Evolutionary conservation across 2,888 invertebrate genomes (phyloP).

Genomic region (Eurytoma adleriae): DNA sequence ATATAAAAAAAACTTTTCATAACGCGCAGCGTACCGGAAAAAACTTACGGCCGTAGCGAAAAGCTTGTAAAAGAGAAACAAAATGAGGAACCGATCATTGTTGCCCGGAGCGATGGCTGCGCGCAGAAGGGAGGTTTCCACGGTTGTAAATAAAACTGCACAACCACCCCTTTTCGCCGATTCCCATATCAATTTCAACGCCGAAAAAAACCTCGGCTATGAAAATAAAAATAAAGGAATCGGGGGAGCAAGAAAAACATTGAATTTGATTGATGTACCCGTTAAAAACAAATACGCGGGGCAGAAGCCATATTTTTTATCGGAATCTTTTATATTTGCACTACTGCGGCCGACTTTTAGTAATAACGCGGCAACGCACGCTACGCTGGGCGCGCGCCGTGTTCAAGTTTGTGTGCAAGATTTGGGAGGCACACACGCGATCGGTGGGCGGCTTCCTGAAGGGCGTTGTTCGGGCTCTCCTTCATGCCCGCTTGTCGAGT

Average conservation of each 20-base stretch:
- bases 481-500: background rate
- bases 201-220: background rate
- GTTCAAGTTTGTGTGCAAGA: constrained; percentile 52
- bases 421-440: constrained; percentile 30
- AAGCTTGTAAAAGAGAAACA: background rate
- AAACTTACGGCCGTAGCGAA: too few relatives aligned
- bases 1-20: too few relatives aligned
- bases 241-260: constrained; percentile 22
- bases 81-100: constrained; percentile 12
- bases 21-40: too few relatives aligned
- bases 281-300: constrained; percentile 38
- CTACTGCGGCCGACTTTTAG: constrained; percentile 10
- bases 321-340: constrained; percentile 20
- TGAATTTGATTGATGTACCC: constrained; percentile 38
- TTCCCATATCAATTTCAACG: constrained; percentile 9
- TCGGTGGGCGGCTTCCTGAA: background rate
- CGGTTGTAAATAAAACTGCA: constrained; percentile 41
- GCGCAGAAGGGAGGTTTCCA: background rate
- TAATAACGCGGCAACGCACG: constrained; percentile 19
- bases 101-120: constrained; percentile 7
- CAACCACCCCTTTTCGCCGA: background rate
- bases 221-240: constrained; percentile 1
- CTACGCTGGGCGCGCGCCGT: background rate
- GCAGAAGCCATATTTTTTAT: constrained; percentile 40
- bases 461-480: constrained; percentile 1